These are phyloP conservation scores for Trachythela sp. DNA, from an alignment of 64 coral and sea anemone species.

Conservation along the genomic window DNA sequence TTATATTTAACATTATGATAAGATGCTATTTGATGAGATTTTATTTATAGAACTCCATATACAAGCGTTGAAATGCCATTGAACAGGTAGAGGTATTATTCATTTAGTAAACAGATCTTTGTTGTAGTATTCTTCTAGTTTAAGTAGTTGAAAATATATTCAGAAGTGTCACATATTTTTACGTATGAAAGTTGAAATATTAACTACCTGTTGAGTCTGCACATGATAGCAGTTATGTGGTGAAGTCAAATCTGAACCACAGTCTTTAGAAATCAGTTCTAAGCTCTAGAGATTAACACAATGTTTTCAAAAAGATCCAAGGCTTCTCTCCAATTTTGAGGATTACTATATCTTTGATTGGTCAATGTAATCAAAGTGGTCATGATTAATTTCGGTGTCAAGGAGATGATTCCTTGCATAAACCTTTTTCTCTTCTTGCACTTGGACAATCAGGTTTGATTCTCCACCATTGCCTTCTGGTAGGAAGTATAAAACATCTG, in stretches of 20 bases:
- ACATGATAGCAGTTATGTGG: no score
- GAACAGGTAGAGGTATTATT: no score
- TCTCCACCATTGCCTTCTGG: conserved; percentile 39
- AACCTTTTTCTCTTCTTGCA: conserved; percentile 38
- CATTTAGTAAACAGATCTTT: no score
- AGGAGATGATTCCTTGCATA: conserved; percentile 5
- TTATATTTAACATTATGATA: no score
- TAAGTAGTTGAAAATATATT: neutral
- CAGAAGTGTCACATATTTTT: neutral
- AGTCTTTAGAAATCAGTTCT: neutral
- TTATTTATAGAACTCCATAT: no score
- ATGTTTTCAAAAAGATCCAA: neutral
- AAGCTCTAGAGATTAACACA: neutral
- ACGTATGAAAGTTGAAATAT: no score
- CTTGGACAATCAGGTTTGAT: conserved; percentile 31
- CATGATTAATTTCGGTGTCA: neutral
- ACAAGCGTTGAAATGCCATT: no score
- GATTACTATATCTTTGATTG: conserved; percentile 15
- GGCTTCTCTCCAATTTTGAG: conserved; percentile 46
- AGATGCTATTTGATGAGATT: no score
- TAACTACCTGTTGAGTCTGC: no score
- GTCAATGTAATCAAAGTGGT: conserved; percentile 48
- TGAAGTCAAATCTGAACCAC: no score
- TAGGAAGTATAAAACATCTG: conserved; percentile 54
- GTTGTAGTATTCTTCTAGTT: no score